phyloP scores from a whole-genome alignment of 1,140 invertebrate genomes.

The Sweltsa coloradensis region DNA sequence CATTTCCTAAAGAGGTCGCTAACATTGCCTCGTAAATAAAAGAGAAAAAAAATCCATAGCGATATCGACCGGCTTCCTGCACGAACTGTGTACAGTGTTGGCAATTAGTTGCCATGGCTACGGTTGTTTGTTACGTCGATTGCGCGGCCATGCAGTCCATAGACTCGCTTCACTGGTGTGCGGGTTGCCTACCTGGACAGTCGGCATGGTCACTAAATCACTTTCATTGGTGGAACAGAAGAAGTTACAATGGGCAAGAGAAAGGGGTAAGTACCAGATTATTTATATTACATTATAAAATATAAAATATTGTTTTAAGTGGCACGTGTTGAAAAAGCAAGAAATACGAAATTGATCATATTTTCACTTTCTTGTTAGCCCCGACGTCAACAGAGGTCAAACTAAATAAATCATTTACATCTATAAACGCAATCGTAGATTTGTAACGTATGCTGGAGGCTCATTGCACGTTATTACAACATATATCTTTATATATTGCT shows the following conservation, averaged over 20 bases:
- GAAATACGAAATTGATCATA: not conserved
- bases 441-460: no score
- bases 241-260: constrained; percentile 59
- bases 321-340: not conserved
- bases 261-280: constrained; percentile 42
- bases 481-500: no score
- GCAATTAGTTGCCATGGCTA: no score
- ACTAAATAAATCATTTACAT: constrained; percentile 2
- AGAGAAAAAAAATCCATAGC: no score
- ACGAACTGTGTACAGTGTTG: no score
- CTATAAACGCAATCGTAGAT: constrained; percentile 2
- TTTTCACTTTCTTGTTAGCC: constrained; percentile 1
- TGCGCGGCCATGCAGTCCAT: no score
- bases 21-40: no score
- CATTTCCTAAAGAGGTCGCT: no score
- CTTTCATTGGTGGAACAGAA: constrained; percentile 56
- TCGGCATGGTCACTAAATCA: constrained; percentile 13
- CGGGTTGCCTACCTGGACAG: not conserved
- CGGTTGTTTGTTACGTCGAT: no score
- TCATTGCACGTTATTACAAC: no score
- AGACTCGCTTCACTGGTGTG: not conserved
- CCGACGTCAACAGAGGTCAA: not conserved
- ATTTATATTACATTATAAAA: not conserved
- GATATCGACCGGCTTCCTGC: no score
- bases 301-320: not conserved